phyloP scores from a whole-genome alignment of 2,797 vertebrate genomes.

The Molossus alvarezi region DNA sequence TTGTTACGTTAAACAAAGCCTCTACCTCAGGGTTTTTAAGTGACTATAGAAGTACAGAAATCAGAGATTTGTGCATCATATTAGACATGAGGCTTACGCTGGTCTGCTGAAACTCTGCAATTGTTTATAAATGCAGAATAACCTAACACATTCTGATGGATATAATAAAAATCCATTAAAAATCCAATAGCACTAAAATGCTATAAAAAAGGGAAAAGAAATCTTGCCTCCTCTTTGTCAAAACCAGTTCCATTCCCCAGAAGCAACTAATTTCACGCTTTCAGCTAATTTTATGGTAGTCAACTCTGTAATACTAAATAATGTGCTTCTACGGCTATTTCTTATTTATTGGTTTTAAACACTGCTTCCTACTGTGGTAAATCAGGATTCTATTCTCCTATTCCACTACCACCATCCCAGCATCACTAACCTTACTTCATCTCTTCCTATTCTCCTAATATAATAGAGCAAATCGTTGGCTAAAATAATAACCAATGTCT shows the following conservation, averaged over 20 bases:
- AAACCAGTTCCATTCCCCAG: slow-evolving; percentile 54
- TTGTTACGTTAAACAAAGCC: neutral
- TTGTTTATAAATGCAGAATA: slow-evolving; percentile 23
- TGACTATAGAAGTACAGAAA: neutral
- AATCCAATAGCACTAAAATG: neutral
- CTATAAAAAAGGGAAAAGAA: neutral
- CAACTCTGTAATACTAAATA: neutral
- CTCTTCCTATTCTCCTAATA: neutral
- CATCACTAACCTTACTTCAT: neutral
- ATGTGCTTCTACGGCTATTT: neutral
- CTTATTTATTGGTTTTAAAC: slow-evolving; percentile 21
- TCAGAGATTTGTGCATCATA: neutral
- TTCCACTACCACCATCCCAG: neutral
- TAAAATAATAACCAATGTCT: neutral
- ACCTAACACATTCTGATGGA: neutral
- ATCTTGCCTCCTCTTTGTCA: neutral
- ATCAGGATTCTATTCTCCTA: neutral
- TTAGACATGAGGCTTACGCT: neutral
- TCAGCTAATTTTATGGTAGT: slow-evolving; percentile 29
- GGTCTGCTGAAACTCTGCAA: neutral
- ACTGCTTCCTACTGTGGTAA: neutral
- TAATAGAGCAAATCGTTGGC: neutral
- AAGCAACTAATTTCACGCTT: slow-evolving; percentile 57
- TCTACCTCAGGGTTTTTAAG: neutral
- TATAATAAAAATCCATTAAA: neutral